Base-by-base conservation (phyloP, 2,113 vertebrate genomes). In the Aegypius monachus region DNA sequence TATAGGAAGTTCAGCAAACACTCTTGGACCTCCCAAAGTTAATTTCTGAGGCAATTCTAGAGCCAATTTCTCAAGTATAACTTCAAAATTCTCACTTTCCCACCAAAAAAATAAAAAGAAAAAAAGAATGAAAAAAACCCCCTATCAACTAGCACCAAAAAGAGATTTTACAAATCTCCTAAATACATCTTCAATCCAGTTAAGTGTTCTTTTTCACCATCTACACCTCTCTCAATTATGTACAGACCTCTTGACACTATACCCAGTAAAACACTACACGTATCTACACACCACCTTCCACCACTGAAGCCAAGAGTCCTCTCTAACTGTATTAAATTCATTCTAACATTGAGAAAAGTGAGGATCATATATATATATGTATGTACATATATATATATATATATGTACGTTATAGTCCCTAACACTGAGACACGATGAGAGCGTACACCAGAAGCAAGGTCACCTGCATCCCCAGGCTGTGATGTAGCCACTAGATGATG, bases 81-180 rank as follows among this genome's bases (percentile, higher is more conserved):
- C 20, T 25, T 52, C 71, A 90, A 89, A 63, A 81, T 50, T 32
- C 72, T 84, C 61, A 81, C 13, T 63, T 77, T 55, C 38, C 53
- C 70, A 81, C 17, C 0, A 10, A 43, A 63, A 11, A 63, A 34
- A 34, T 80, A 31, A 3, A 3, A 7, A 5, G 7, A 2, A 8
- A 27, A 5, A 10, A 4, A 36, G 36, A 5, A 4, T 1, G 1
- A 4, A 1, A 7, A 26, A 8, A 8, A 52, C 17, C 1, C 9
- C 17, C 77, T 23, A 61, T 43, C 48, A 50, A 92, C 82, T 92
- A 95, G 91, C 95, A 96, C 95, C 95, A 92, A 61, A 80, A 25
- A 87, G 77, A 81, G 71, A 72, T 36, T 48, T 47, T 36, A 43
- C 16, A 42, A 29, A 55, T 45, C 71, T 94, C 79, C 74, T 71